These are phyloP conservation scores for Poecilia velifera DNA, from an alignment of 2,797 vertebrate species.

Conservation along the genomic window DNA sequence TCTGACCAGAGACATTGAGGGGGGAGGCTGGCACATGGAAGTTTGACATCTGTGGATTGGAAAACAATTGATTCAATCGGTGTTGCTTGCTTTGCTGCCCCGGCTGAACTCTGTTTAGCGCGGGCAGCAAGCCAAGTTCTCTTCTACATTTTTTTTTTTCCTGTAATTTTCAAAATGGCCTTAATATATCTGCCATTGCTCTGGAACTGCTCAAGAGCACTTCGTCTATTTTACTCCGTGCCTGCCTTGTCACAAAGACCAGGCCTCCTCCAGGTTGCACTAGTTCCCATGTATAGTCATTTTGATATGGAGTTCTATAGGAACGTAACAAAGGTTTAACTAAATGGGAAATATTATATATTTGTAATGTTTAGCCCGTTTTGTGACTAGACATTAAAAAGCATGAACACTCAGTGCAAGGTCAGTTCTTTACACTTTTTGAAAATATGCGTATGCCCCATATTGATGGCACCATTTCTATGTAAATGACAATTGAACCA, in stretches of 20 bases:
- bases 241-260: conserved; percentile 95
- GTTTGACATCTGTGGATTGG: conserved; percentile 66
- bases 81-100: conserved; percentile 73
- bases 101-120: conserved; percentile 61
- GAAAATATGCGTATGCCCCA: conserved; percentile 85
- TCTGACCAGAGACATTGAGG: conserved; percentile 62
- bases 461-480: conserved; percentile 89
- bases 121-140: conserved; percentile 69
- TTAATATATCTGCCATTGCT: conserved; percentile 97
- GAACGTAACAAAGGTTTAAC: conserved; percentile 83
- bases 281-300: conserved; percentile 95
- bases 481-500: conserved; percentile 81
- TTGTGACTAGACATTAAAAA: conserved; percentile 83
- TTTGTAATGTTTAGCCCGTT: conserved; percentile 85
- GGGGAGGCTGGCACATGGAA: conserved; percentile 67
- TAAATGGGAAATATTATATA: conserved; percentile 84
- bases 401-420: conserved; percentile 84
- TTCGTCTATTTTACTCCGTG: conserved; percentile 90
- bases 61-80: conserved; percentile 55
- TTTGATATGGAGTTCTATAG: conserved; percentile 84
- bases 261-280: conserved; percentile 98
- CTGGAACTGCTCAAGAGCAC: conserved; percentile 86
- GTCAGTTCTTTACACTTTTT: conserved; percentile 85
- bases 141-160: conserved; percentile 79
- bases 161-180: conserved; percentile 93